Percentiles rank a stretch among this genome's conserved stretches.
Evolutionary conservation across 2,888 invertebrate genomes (phyloP).

Genomic region (Eupithecia centaureata): DNA sequence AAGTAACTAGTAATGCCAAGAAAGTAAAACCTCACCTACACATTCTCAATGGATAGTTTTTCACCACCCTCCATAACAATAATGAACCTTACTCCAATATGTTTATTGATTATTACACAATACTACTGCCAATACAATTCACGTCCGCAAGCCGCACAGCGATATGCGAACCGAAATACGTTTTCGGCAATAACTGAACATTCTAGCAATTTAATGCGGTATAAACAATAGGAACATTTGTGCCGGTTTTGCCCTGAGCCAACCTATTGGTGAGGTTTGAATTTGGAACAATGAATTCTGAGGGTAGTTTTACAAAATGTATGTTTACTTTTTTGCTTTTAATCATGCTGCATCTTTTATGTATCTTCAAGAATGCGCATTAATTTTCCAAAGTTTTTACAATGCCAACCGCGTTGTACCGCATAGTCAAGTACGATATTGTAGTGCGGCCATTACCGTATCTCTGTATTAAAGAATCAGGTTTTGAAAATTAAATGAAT

Average conservation of each 20-base stretch:
- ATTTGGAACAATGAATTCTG: constrained; percentile 14
- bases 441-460: no score
- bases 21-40: not conserved
- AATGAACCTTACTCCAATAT: constrained; percentile 10
- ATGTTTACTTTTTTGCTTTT: not conserved
- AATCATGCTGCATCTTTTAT: not conserved
- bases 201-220: constrained; percentile 82
- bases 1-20: not conserved
- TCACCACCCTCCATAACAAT: constrained; percentile 15
- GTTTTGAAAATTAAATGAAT: no score
- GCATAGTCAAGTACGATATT: no score
- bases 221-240: constrained; percentile 82
- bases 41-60: constrained; percentile 12
- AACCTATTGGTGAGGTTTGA: constrained; percentile 12
- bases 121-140: constrained; percentile 59
- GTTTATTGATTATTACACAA: constrained; percentile 34
- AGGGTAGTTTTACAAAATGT: constrained; percentile 3
- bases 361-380: no score
- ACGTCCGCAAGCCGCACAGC: constrained; percentile 72
- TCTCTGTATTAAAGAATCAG: no score
- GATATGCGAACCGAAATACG: constrained; percentile 78
- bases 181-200: constrained; percentile 82
- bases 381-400: no score
- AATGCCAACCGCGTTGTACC: no score
- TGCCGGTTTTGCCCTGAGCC: constrained; percentile 51